phyloP scores from a whole-genome alignment of 2,797 vertebrate genomes.

The Glyptemys insculpta region DNA sequence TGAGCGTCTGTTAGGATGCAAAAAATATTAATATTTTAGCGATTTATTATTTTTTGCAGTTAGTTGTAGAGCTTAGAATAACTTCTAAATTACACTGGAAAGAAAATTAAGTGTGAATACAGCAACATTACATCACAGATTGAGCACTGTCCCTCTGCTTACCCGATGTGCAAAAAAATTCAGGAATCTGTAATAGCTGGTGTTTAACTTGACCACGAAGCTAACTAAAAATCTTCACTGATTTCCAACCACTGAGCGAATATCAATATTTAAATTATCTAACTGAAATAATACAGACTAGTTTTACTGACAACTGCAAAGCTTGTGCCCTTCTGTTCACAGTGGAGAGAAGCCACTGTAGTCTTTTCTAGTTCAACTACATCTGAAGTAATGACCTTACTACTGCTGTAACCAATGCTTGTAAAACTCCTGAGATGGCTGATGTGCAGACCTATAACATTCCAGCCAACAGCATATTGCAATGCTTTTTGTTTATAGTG shows the following conservation, averaged over 20 bases:
- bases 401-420: background rate
- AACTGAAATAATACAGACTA: background rate
- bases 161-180: background rate
- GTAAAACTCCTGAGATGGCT: background rate
- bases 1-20: background rate
- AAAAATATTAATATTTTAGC: background rate
- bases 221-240: background rate
- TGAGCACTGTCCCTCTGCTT: background rate
- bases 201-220: background rate
- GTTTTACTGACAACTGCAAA: background rate
- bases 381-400: background rate
- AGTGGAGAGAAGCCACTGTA: background rate
- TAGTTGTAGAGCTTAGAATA: background rate
- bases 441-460: background rate
- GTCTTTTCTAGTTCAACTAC: background rate
- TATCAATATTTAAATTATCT: background rate
- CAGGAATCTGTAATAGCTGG: fast-evolving
- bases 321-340: background rate
- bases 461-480: background rate
- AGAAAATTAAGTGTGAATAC: background rate
- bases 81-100: background rate
- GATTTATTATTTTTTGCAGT: background rate
- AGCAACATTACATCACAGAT: background rate
- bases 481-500: background rate
- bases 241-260: background rate